These are phyloP conservation scores for Procambarus clarkii DNA, from an alignment of 1,140 invertebrate genomes.

Conservation along the genomic window DNA sequence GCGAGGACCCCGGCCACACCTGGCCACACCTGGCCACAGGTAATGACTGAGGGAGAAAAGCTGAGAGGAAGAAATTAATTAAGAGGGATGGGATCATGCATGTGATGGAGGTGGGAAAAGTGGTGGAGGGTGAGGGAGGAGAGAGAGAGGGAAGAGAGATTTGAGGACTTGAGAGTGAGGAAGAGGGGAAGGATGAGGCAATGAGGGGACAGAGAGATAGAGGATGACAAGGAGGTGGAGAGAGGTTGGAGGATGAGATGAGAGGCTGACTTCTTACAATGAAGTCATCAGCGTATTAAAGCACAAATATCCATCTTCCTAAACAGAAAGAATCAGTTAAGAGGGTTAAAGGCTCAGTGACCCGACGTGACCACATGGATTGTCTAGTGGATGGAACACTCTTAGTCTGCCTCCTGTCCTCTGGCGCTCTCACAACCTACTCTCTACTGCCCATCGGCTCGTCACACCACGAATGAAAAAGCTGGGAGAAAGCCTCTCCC, in stretches of 20 bases:
- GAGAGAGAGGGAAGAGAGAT: neutral
- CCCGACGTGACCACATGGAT: no score
- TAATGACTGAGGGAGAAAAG: neutral
- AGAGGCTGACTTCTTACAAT: no score
- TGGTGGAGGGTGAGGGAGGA: neutral
- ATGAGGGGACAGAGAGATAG: no score
- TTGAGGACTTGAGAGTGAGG: neutral
- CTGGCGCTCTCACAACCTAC: no score
- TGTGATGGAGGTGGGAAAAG: neutral
- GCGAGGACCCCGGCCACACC: no score
- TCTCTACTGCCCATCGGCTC: no score
- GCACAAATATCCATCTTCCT: no score
- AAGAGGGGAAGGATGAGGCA: neutral
- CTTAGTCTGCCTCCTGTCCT: no score
- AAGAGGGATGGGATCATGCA: neutral
- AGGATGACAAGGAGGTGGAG: neutral
- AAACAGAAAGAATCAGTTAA: no score
- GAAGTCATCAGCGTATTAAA: no score
- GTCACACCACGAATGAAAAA: neutral
- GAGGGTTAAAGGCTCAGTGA: no score
- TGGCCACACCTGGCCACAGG: neutral
- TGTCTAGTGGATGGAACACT: no score
- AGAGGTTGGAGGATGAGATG: neutral
- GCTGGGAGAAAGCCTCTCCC: neutral
- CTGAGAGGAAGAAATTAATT: constrained; percentile 11